Conservation (phyloP, 2,113 vertebrate species). For the Myotis brandtii region DNA sequence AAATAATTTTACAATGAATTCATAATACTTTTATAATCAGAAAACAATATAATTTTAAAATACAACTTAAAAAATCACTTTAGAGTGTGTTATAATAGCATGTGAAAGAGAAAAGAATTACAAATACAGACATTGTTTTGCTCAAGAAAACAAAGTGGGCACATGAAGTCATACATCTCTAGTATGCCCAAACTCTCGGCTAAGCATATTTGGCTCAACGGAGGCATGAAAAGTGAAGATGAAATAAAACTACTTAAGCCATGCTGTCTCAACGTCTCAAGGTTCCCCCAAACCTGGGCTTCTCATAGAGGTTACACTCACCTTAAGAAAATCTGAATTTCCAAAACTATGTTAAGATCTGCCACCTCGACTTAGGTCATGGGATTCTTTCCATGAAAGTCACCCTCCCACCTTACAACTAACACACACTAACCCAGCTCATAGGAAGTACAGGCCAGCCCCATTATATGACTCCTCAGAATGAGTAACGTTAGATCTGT, state of each 20-base stretch:
- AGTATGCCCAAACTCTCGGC: background rate
- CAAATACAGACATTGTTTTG: background rate
- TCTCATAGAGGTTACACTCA: background rate
- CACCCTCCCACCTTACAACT: background rate
- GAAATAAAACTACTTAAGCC: background rate
- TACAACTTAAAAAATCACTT: constrained; percentile 15
- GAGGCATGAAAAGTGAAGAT: background rate
- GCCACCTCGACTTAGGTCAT: background rate
- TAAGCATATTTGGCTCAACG: background rate
- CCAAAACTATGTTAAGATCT: background rate
- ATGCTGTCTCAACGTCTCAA: background rate
- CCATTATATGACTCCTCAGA: background rate
- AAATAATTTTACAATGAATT: background rate
- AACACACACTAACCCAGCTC: background rate
- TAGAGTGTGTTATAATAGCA: background rate
- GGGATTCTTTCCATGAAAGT: background rate
- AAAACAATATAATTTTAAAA: background rate
- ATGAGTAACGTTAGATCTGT: rapidly evolving
- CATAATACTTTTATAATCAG: background rate
- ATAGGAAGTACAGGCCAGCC: background rate
- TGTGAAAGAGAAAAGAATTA: background rate
- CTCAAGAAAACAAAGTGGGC: background rate
- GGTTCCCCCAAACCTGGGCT: background rate
- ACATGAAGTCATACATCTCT: background rate
- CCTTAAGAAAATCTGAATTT: background rate